Percentiles rank a stretch among this genome's conserved stretches.
Conservation (phyloP, 1,140 invertebrate species). For the Danaus plexippus region DNA sequence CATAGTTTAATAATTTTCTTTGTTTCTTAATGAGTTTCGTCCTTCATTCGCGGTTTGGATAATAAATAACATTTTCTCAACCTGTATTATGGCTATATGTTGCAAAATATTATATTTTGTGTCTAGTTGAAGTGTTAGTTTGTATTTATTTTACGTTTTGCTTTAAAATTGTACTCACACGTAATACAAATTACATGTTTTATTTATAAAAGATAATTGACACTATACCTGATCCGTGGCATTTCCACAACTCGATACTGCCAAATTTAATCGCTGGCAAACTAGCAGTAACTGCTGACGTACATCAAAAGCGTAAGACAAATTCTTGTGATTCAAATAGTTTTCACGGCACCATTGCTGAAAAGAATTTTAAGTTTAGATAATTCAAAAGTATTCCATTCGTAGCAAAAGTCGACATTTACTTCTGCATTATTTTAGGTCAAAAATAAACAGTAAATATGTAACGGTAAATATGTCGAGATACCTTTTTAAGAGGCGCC, state of each 20-base stretch:
- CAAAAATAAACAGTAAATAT: too few species aligned
- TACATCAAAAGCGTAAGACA: slow-evolving; percentile 86
- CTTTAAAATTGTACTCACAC: too few species aligned
- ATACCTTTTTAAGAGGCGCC: slow-evolving; percentile 81
- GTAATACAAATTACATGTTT: too few species aligned
- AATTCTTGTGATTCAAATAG: slow-evolving; percentile 88
- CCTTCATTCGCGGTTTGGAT: too few species aligned
- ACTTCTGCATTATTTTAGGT: too few species aligned
- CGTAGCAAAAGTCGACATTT: too few species aligned
- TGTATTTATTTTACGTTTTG: too few species aligned
- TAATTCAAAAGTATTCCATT: slow-evolving; percentile 5
- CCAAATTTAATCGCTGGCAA: slow-evolving; percentile 79
- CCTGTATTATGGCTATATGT: too few species aligned
- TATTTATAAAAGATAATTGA: slow-evolving; percentile 1
- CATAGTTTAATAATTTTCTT: not conserved
- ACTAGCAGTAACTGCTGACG: slow-evolving; percentile 86
- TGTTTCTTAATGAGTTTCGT: not conserved
- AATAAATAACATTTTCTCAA: too few species aligned
- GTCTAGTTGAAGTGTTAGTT: too few species aligned
- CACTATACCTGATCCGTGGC: slow-evolving; percentile 75
- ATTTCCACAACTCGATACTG: slow-evolving; percentile 80
- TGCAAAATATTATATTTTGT: too few species aligned
- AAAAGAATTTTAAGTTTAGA: slow-evolving; percentile 22
- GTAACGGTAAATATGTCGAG: slow-evolving; percentile 4
- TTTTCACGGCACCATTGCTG: slow-evolving; percentile 93